Conservation (phyloP, 2,797 vertebrate species). For the Erethizon dorsatum region DNA sequence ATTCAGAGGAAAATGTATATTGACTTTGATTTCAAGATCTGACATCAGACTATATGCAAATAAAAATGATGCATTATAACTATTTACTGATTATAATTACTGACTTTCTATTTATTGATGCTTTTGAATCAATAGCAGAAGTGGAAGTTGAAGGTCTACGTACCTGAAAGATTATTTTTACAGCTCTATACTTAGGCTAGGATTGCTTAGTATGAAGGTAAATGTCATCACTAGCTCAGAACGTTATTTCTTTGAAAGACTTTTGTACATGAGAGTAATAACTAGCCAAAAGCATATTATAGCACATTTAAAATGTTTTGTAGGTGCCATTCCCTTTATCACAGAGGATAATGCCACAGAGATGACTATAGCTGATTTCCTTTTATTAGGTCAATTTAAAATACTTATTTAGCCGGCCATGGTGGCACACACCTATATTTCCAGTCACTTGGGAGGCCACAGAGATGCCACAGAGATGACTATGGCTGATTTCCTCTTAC, state of each 20-base stretch:
- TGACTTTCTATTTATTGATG: slow-evolving; percentile 68
- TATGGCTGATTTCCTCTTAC: neutral
- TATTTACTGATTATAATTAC: slow-evolving; percentile 64
- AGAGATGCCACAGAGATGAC: neutral
- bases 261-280: slow-evolving; percentile 58
- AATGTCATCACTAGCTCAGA: slow-evolving; percentile 52
- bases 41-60: slow-evolving; percentile 49
- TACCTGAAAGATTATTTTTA: slow-evolving; percentile 47
- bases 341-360: neutral
- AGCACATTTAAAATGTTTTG: slow-evolving; percentile 26
- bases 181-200: neutral
- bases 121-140: slow-evolving; percentile 46
- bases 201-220: neutral
- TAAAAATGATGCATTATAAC: slow-evolving; percentile 57
- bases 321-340: neutral
- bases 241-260: slow-evolving; percentile 51
- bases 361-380: neutral
- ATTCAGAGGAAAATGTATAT: slow-evolving; percentile 25
- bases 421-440: neutral
- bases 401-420: neutral
- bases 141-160: neutral
- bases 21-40: slow-evolving; percentile 63
- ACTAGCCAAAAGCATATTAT: slow-evolving; percentile 2
- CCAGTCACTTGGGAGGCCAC: neutral
- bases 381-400: slow-evolving; percentile 46